Evolutionary conservation across 2,888 invertebrate genomes (phyloP), one percentile per base, ranked within the genome.

Genomic region (Diaprepes abbreviatus): DNA sequence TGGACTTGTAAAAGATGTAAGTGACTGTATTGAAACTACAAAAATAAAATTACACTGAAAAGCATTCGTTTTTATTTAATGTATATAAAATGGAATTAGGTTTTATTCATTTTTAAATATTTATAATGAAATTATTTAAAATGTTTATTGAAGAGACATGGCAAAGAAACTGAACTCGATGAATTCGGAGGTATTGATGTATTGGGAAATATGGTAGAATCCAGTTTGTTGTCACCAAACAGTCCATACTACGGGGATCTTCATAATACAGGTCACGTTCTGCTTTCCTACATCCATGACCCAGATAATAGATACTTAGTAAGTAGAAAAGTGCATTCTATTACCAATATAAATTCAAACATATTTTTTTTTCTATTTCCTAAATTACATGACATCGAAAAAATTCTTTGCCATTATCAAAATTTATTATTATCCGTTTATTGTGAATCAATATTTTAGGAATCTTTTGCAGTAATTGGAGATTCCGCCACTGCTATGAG

Each of bases 401-500:
- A n/a, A n/a, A n/a, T n/a, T n/a, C n/a, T n/a, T n/a, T n/a, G n/a
- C n/a, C n/a, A n/a, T n/a, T n/a, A n/a, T n/a, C n/a, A n/a, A n/a
- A n/a, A n/a, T n/a, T n/a, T n/a, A n/a, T n/a, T n/a, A n/a, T n/a
- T n/a, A n/a, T n/a, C n/a, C n/a, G n/a, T n/a, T n/a, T n/a, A n/a
- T n/a, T n/a, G n/a, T n/a, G n/a, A n/a, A n/a, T n/a, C 17, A 16
- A 19, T 50, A 14, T 50, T 40, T 66, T 35, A 68, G 68, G 94
- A 95, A 84, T 88, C 89, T 52, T 92, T 92, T 77, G 91, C 92
- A 38, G 91, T 93, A 24, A 94, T 95, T 89, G 94, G 93, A 0
- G 94, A 94, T 79, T 89, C 92, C 0, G 89, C 93, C 0, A 94
- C 94, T 0, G 93, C 94, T 0, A 94, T 95, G 94, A 87, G 95